Evolutionary conservation across 37 sponge, comb jelly and placozoan genomes (phyloP).

Genomic region (Beroe ovata): DNA sequence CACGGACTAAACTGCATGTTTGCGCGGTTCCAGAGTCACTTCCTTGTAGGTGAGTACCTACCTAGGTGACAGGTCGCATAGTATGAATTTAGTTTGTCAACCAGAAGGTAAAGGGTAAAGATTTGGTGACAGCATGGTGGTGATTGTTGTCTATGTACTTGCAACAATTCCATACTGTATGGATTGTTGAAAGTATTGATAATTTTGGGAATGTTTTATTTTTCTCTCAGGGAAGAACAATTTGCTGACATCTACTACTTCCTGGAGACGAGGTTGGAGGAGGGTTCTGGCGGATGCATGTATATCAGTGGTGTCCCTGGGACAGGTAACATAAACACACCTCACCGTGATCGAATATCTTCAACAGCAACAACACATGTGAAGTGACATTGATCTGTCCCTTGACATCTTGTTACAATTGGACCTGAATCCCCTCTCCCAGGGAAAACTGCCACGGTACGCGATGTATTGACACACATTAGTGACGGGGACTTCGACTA

Average conservation of each 20-base stretch:
- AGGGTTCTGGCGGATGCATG: conserved; percentile 82
- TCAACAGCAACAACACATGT: no score
- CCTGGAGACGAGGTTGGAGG: conserved; percentile 78
- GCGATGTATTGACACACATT: conserved; percentile 72
- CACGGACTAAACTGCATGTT: conserved; percentile 72
- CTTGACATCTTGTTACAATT: neutral
- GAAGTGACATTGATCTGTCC: neutral
- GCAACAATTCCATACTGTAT: no score
- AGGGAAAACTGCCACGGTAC: conserved; percentile 98
- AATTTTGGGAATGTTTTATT: no score
- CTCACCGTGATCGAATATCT: no score
- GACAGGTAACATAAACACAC: no score
- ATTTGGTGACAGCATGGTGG: no score
- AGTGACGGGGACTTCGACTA: conserved; percentile 72
- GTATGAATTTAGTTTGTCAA: no score
- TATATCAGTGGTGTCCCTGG: conserved; percentile 55
- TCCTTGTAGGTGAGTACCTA: conserved; percentile 76
- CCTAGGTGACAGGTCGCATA: no score
- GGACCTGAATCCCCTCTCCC: conserved; percentile 5
- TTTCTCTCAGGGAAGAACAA: conserved; percentile 75
- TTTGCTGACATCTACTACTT: conserved; percentile 79
- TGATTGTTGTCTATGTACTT: no score
- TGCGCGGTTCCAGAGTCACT: conserved; percentile 81
- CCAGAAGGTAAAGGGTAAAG: no score
- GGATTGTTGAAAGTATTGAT: no score